Evolutionary conservation across 2,113 vertebrate species (phyloP).

Genomic region (Hypocryptadius cinnamomeus): DNA sequence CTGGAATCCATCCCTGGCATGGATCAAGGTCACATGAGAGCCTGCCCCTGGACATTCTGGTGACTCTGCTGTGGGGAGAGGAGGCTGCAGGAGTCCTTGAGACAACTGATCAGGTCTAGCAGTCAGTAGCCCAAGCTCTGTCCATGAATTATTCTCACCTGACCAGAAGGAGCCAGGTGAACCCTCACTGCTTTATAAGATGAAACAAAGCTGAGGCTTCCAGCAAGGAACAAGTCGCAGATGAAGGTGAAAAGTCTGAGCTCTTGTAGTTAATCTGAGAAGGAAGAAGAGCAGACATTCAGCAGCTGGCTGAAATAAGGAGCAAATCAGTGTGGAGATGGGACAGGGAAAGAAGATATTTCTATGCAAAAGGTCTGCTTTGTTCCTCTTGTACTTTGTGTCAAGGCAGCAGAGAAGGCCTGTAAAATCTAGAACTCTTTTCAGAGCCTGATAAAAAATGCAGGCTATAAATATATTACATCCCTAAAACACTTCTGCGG

Average conservation of each 20-base stretch:
- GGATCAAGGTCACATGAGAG: constrained; percentile 19
- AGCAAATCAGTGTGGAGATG: background rate
- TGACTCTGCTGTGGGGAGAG: background rate
- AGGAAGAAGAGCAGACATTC: background rate
- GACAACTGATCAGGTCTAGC: background rate
- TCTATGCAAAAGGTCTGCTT: background rate
- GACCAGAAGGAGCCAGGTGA: background rate
- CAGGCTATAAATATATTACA: background rate
- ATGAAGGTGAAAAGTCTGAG: background rate
- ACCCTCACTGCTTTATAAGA: background rate
- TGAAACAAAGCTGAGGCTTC: background rate
- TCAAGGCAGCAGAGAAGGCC: background rate
- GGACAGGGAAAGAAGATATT: background rate
- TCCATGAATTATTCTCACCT: background rate
- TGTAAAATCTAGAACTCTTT: background rate
- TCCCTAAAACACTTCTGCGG: background rate
- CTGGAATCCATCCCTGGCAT: constrained; percentile 50
- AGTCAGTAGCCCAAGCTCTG: background rate
- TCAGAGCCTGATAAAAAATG: background rate
- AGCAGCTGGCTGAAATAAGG: background rate
- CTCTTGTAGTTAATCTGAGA: background rate
- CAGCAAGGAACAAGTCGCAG: background rate
- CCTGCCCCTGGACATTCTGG: background rate
- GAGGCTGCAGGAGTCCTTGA: background rate
- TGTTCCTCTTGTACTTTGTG: background rate